Base-by-base conservation (phyloP, 2,113 vertebrate species). In the Micromys minutus region DNA sequence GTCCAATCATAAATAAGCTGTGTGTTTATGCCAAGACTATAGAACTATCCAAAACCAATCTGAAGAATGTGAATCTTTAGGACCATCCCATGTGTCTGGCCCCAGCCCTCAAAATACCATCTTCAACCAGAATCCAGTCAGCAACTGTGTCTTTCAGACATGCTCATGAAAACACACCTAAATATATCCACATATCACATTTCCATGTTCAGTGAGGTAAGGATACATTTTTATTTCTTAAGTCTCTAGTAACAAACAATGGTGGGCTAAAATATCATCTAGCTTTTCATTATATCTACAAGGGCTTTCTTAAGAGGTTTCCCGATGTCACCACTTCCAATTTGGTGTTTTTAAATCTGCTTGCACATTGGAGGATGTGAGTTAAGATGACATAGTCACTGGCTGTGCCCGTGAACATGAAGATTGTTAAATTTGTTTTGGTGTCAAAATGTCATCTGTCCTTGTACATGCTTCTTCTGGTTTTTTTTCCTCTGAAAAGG, bases 171-270 rank as follows among this genome's bases (percentile, higher is more conserved):
- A 88, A 96, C 92, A 96, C 92, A 96, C 94, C 95, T 96, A 97
- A 93, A 97, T 94, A 97, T 84, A 97, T 52, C 85, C 95, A 97
- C 83, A 89, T 94, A 97, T 97, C 96, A 95, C 74, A 85, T 97
- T 97, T 97, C 96, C 52, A 91, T 93, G 89, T 34, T 50, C 95
- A 96, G 0, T 98, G 97, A 98, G 81, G 96, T 98, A 97, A 97
- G 95, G 77, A 85, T 94, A 92, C 87, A 80, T 84, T 95, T 96
- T 96, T 95, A 87, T 96, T 91, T 42, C 87, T 67, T 87, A 86
- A 97, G 97, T 95, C 97, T 96, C 97, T 97, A 95, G 96, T 96
- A 97, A 97, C 97, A 97, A 97, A 96, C 65, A 63, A 93, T 89
- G 89, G 86, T 93, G 69, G 81, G 45, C 89, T 96, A 94, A 96